Evolutionary conservation across 2,888 invertebrate genomes (phyloP), one percentile per base, ranked within the genome.

Genomic region (Drosophila meridiana): DNA sequence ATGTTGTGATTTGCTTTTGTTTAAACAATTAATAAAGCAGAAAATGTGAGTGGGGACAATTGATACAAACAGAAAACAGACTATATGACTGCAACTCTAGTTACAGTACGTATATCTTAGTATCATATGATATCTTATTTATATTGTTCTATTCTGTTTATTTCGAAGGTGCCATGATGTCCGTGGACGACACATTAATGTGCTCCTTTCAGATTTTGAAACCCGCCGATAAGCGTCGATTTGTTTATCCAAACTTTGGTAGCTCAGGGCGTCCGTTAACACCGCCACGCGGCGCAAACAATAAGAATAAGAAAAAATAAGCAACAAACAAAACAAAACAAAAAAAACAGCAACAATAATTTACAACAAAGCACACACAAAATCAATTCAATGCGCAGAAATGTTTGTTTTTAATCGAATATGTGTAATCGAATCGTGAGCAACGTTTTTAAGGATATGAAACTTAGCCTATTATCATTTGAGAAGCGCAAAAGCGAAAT

Each of bases 161-260:
- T 8, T 45, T 59, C 38, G 13, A 73, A 95, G 95, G 97, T 91
- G 98, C 98, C 82, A 97, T 99, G 97, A 99, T 99, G 99, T 98
- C 98, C 40, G 99, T 99, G 77, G 99, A 99, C 94, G 99, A 99
- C 94, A 98, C 99, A 81, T 95, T 99, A 86, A 99, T 99, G 99
- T 99, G 99, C 95, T 99, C 99, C 94, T 99, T 99, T 95, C 96
- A 97, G 94, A 98, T 98, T 92, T 94, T 98, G 92, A 97, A 97
- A 95, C 99, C 99, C 92, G 99, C 99, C 73, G 99, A 99, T 95
- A 99, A 99, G 94, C 97, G 99, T 95, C 99, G 99, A 94, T 97
- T 97, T 93, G 96, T 97, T 87, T 98, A 99, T 94, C 97, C 97
- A 92, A 96, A 96, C 84, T 97, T 97, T 87, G 95, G 98, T 93